phyloP scores from a whole-genome alignment of 2,888 invertebrate species.

The Sturmia bella region DNA sequence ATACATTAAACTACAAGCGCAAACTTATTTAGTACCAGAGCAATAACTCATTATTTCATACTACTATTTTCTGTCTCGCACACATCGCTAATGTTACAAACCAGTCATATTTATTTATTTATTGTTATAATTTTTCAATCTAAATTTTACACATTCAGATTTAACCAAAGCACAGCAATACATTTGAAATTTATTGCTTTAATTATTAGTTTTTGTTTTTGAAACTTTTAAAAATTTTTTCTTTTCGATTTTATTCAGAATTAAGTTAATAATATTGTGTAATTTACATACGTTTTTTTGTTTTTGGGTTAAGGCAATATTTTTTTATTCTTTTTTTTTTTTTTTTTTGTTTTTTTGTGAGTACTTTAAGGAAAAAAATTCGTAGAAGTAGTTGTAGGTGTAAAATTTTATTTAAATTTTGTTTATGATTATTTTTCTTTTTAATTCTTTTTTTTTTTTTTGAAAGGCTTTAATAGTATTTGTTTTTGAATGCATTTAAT shows the following conservation, averaged over 20 bases:
- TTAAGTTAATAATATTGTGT: neutral
- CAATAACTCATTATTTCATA: constrained; percentile 46
- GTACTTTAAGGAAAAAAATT: neutral
- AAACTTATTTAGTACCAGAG: constrained; percentile 39
- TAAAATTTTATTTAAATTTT: neutral
- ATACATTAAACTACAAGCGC: constrained; percentile 16
- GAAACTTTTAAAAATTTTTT: neutral
- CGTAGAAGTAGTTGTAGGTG: neutral
- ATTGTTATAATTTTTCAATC: neutral
- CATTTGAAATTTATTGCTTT: neutral
- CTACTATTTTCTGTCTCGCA: constrained; percentile 17
- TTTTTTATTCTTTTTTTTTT: too few species aligned
- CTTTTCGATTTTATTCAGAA: too few species aligned
- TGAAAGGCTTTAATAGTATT: constrained; percentile 55
- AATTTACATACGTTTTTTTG: constrained; percentile 5
- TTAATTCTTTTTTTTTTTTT: too few species aligned
- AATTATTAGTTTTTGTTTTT: neutral
- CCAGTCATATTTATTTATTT: neutral
- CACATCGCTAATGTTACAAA: constrained; percentile 34
- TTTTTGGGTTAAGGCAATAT: neutral
- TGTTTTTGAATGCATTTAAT: constrained; percentile 48
- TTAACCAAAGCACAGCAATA: constrained; percentile 1
- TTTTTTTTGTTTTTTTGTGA: too few species aligned
- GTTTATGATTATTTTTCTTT: too few species aligned
- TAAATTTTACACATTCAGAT: neutral